phyloP scores from a whole-genome alignment of 2,797 vertebrate genomes.

The Gymnoscopelus microlampas region DNA sequence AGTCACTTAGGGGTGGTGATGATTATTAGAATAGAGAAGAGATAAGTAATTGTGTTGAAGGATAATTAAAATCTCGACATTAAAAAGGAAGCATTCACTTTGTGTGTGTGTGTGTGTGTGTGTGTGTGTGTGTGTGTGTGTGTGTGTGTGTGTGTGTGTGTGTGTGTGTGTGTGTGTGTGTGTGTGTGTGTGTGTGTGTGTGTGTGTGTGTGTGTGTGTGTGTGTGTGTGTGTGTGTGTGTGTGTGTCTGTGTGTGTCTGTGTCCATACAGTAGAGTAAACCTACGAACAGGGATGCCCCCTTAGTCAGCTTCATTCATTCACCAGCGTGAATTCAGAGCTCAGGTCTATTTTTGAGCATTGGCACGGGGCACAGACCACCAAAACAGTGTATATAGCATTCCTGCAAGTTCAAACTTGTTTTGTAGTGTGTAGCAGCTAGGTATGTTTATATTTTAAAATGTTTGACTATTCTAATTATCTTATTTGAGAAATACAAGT shows the following conservation, averaged over 20 bases:
- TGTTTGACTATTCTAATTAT: too few relatives aligned
- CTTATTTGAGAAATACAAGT: too few relatives aligned
- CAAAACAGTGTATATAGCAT: too few relatives aligned
- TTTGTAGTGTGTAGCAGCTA: too few relatives aligned
- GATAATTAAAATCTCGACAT: conserved; percentile 14
- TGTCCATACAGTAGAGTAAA: too few relatives aligned
- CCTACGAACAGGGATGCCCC: too few relatives aligned
- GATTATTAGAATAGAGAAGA: not conserved
- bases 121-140: not conserved
- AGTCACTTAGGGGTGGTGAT: conserved; percentile 7
- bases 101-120: not conserved
- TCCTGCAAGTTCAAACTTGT: too few relatives aligned
- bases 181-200: conserved; percentile 12
- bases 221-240: not conserved
- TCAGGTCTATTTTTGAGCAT: too few relatives aligned
- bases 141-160: not conserved
- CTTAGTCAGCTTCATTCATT: too few relatives aligned
- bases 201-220: not conserved
- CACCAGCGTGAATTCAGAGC: too few relatives aligned
- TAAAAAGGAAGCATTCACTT: not conserved
- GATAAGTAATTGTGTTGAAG: conserved; percentile 15
- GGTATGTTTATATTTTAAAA: too few relatives aligned
- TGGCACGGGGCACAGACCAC: too few relatives aligned
- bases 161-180: not conserved
- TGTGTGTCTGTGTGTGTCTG: not conserved